phyloP scores from a whole-genome alignment of 1,140 invertebrate genomes.

The Octopus sinensis region DNA sequence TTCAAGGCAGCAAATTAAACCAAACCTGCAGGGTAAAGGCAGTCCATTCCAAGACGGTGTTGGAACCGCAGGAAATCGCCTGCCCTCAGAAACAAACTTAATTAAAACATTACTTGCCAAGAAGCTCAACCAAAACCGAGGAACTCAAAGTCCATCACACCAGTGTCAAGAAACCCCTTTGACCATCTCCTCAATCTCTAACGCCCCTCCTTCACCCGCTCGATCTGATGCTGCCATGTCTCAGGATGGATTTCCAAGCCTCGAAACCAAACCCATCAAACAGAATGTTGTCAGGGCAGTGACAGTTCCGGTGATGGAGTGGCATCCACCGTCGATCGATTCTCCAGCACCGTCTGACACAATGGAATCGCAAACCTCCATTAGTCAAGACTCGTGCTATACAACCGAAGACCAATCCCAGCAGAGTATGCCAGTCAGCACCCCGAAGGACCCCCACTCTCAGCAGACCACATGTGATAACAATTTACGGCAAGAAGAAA shows the following conservation, averaged over 20 bases:
- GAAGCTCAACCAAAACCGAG: constrained; percentile 65
- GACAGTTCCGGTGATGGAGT: background rate
- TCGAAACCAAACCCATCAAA: background rate
- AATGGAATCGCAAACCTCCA: background rate
- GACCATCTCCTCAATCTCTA: background rate
- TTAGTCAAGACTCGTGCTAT: background rate
- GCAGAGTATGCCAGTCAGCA: background rate
- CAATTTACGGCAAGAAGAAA: background rate
- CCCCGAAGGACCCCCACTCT: too few relatives aligned
- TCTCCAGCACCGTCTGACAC: background rate
- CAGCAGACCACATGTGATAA: too few relatives aligned
- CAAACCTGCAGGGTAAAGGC: background rate
- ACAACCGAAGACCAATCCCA: background rate
- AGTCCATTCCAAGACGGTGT: background rate
- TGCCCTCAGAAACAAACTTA: constrained; percentile 54
- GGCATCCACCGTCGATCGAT: background rate
- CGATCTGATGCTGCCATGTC: background rate
- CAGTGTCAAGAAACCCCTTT: background rate
- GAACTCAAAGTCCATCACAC: constrained; percentile 9
- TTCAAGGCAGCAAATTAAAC: background rate
- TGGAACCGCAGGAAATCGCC: background rate
- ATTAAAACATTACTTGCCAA: constrained; percentile 83
- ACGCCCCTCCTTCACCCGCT: background rate
- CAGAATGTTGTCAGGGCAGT: background rate
- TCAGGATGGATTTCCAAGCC: background rate